A percentile compares a stretch with the other conserved stretches of the same genome.
Evolutionary conservation across 2,797 vertebrate species (phyloP).

Genomic region (Podargus strigoides): DNA sequence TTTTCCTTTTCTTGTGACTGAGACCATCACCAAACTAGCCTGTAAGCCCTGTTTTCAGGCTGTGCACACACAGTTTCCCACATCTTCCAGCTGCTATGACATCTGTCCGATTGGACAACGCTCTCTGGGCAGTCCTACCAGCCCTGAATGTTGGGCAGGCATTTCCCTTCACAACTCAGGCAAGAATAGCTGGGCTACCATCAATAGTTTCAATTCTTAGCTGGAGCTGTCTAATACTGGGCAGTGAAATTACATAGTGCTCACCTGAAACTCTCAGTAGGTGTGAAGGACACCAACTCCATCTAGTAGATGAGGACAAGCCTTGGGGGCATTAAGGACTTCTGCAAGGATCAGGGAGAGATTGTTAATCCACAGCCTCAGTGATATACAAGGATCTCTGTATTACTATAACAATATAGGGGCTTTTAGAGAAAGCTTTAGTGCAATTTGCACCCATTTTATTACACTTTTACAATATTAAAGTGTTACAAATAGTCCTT

Average conservation of each 20-base stretch:
- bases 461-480: not conserved
- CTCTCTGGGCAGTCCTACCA: not conserved
- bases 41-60: not conserved
- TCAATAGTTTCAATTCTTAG: not conserved
- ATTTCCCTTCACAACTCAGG: not conserved
- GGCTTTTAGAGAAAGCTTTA: not conserved
- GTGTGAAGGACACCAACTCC: not conserved
- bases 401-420: not conserved
- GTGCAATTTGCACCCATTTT: not conserved
- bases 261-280: not conserved
- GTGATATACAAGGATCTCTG: not conserved
- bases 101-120: not conserved
- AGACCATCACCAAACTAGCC: not conserved
- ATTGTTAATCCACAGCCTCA: not conserved
- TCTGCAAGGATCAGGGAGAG: not conserved
- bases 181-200: not conserved
- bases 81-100: not conserved
- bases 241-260: not conserved
- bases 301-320: not conserved
- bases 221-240: not conserved
- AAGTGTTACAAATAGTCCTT: not conserved
- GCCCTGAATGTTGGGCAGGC: not conserved
- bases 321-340: not conserved
- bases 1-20: not conserved
- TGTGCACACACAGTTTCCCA: not conserved